Percentiles rank a stretch among this genome's conserved stretches.
phyloP scores from a whole-genome alignment of 2,888 invertebrate species.

The Sthenelais limicola region DNA sequence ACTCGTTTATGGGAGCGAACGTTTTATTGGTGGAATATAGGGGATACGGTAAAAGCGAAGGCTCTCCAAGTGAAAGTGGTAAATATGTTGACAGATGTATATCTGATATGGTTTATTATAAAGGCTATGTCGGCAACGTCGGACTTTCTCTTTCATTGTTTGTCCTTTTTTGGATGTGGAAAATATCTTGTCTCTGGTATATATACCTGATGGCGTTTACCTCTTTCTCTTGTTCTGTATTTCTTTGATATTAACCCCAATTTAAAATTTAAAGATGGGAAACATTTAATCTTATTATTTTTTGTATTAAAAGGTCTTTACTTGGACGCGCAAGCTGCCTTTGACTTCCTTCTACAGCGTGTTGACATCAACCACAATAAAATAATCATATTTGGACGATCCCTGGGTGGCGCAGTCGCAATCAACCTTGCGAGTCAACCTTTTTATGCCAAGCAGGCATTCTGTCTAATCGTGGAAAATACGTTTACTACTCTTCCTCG shows the following conservation, averaged over 20 bases:
- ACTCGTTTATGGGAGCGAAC: constrained; percentile 86
- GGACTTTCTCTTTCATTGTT: too few species aligned
- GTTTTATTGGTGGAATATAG: constrained; percentile 94
- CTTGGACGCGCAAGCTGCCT: constrained; percentile 88
- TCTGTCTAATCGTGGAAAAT: constrained; percentile 92
- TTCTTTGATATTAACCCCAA: too few species aligned
- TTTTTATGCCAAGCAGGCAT: constrained; percentile 84
- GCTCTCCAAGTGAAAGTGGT: constrained; percentile 87
- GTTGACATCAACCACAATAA: constrained; percentile 87
- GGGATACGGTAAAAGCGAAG: constrained; percentile 92
- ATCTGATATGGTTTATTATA: neutral
- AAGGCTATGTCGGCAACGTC: too few species aligned
- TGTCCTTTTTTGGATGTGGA: too few species aligned
- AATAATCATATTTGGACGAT: constrained; percentile 89
- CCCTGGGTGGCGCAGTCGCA: constrained; percentile 88
- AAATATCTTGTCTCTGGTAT: too few species aligned
- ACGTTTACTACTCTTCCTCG: constrained; percentile 96
- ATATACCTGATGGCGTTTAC: too few species aligned
- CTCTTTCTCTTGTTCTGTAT: too few species aligned
- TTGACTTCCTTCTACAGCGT: constrained; percentile 87
- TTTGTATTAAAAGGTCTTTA: constrained; percentile 78
- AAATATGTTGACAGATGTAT: constrained; percentile 17
- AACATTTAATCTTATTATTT: too few species aligned
- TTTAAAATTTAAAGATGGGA: too few species aligned
- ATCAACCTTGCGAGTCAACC: constrained; percentile 86